phyloP scores from a whole-genome alignment of 2,113 vertebrate species.

The Glaucomys volans region DNA sequence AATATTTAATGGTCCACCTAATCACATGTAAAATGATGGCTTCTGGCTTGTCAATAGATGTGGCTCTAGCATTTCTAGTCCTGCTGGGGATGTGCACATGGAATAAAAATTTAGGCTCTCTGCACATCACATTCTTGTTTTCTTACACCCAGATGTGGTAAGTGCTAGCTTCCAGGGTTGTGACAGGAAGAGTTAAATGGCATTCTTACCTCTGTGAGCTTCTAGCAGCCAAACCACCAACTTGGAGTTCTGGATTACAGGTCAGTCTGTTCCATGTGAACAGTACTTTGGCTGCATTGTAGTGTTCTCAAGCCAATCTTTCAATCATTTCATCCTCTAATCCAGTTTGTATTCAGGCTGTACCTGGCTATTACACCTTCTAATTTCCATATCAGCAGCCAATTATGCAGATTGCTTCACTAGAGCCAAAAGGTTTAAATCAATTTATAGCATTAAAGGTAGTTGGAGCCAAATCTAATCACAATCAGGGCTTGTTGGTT shows the following conservation, averaged over 20 bases:
- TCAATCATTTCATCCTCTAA: slow-evolving; percentile 65
- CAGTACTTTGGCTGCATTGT: slow-evolving; percentile 14
- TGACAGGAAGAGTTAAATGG: slow-evolving; percentile 49
- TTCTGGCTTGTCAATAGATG: not conserved
- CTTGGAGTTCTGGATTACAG: slow-evolving; percentile 32
- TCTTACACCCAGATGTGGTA: not conserved
- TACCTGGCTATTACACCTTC: slow-evolving; percentile 74
- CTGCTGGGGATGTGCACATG: not conserved
- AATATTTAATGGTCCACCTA: not conserved
- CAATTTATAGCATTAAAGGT: slow-evolving; percentile 62
- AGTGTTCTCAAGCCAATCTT: slow-evolving; percentile 65
- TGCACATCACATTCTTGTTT: not conserved
- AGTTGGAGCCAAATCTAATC: slow-evolving; percentile 62
- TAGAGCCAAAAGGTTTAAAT: slow-evolving; percentile 71
- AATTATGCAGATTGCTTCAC: slow-evolving; percentile 56
- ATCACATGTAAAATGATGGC: not conserved
- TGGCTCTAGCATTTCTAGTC: not conserved
- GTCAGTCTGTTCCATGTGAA: slow-evolving; percentile 51
- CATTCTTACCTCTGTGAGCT: slow-evolving; percentile 44
- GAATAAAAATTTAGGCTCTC: not conserved
- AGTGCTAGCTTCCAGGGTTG: not conserved
- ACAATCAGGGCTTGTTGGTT: slow-evolving; percentile 40
- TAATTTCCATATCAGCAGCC: slow-evolving; percentile 69
- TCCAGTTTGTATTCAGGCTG: slow-evolving; percentile 15
- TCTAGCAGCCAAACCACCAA: slow-evolving; percentile 56